Percentiles rank a stretch among this genome's conserved stretches.
These are phyloP conservation scores for Heliconius cydno DNA, from an alignment of 2,888 invertebrate genomes.

Conservation along the genomic window DNA sequence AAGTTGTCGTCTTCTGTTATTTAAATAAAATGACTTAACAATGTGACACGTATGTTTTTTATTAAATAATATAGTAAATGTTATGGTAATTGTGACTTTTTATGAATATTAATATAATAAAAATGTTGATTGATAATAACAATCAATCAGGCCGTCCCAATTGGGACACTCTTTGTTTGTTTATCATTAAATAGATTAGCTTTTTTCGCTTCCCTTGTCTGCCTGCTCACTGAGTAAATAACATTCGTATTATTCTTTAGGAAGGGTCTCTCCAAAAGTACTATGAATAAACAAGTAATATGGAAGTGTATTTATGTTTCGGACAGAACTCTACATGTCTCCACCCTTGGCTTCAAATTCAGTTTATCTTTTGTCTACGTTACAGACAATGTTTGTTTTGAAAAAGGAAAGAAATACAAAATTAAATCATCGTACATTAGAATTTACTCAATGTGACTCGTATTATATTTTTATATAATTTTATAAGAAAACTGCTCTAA, in stretches of 20 bases:
- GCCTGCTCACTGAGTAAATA: conserved; percentile 50
- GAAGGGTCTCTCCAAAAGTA: conserved; percentile 56
- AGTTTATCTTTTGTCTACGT: conserved; percentile 35
- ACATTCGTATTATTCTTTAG: conserved; percentile 52
- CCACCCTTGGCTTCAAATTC: conserved; percentile 20
- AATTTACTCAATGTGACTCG: neutral
- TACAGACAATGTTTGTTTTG: conserved; percentile 29
- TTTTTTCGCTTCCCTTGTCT: conserved; percentile 23
- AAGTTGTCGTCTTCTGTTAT: neutral
- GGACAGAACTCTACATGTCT: conserved; percentile 55
- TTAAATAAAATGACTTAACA: neutral
- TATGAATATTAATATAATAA: neutral
- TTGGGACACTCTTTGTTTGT: neutral
- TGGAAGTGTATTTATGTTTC: conserved; percentile 55
- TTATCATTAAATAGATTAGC: conserved; percentile 32
- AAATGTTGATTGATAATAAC: neutral
- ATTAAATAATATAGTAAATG: neutral
- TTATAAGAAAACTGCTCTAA: neutral
- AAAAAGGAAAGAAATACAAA: conserved; percentile 16
- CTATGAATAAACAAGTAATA: conserved; percentile 61
- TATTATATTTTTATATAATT: neutral
- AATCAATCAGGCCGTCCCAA: neutral
- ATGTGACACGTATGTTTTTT: neutral
- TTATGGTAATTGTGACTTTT: too few species aligned
- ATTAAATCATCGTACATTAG: neutral